Evolutionary conservation across 2,888 invertebrate genomes (phyloP).

Genomic region (Cosmia pyralina): DNA sequence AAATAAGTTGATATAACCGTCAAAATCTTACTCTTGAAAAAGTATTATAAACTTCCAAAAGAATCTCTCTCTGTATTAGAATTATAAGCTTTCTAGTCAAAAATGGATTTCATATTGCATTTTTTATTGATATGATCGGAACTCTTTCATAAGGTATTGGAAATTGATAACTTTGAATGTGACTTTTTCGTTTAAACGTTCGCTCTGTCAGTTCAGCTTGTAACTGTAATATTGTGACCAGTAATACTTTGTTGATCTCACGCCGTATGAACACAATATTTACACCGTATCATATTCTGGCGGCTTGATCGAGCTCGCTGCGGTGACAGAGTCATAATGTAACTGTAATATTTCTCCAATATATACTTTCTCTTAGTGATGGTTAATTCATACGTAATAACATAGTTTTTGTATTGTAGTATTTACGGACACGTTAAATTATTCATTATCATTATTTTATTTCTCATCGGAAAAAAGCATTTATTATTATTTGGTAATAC

Average conservation of each 20-base stretch:
- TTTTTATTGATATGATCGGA: conserved; percentile 68
- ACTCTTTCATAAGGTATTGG: conserved; percentile 62
- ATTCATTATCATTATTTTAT: conserved; percentile 56
- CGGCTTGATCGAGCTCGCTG: conserved; percentile 19
- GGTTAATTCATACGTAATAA: conserved; percentile 69
- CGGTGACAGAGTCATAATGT: conserved; percentile 41
- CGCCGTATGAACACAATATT: conserved; percentile 17
- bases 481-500: conserved; percentile 58
- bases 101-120: conserved; percentile 83
- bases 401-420: conserved; percentile 61
- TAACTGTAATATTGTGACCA: conserved; percentile 18
- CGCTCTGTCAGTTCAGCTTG: conserved; percentile 53
- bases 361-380: conserved; percentile 59
- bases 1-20: conserved; percentile 79
- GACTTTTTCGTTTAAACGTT: conserved; percentile 43
- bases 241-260: conserved; percentile 51
- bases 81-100: conserved; percentile 89
- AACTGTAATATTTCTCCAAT: conserved; percentile 53
- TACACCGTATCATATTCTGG: conserved; percentile 14
- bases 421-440: conserved; percentile 59
- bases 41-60: conserved; percentile 87
- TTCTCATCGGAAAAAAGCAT: conserved; percentile 59
- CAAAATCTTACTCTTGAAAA: conserved; percentile 78
- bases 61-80: conserved; percentile 90
- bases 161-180: conserved; percentile 53